Evolutionary conservation across 2,797 vertebrate species (phyloP).

Genomic region (Oreochromis mossambicus): DNA sequence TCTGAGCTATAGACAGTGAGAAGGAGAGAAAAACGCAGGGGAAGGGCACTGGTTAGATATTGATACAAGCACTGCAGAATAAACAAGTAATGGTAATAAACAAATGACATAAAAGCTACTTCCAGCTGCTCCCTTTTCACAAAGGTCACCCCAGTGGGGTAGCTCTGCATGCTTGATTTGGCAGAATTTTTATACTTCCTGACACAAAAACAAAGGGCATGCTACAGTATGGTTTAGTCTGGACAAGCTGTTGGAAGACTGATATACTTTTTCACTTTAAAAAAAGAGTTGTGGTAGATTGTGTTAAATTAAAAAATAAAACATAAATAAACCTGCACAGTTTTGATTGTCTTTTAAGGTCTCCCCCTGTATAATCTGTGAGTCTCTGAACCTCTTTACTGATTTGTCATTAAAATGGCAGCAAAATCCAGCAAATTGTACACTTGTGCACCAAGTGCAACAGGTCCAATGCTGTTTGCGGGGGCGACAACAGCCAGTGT

Average conservation of each 20-base stretch:
- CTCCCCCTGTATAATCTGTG: not conserved
- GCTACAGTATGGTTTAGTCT: not conserved
- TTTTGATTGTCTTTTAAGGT: not conserved
- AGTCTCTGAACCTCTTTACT: not conserved
- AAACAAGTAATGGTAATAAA: not conserved
- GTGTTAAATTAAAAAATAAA: not conserved
- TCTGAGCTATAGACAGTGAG: slow-evolving; percentile 81
- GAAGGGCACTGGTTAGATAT: slow-evolving; percentile 12
- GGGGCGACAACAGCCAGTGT: not conserved
- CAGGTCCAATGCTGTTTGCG: not conserved
- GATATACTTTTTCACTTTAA: not conserved
- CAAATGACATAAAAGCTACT: not conserved
- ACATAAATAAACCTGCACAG: not conserved
- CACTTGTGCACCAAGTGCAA: not conserved
- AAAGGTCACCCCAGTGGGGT: too few species aligned
- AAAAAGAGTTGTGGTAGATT: not conserved
- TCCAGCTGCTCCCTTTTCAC: too few species aligned
- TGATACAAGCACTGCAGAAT: not conserved
- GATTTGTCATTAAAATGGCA: not conserved
- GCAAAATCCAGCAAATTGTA: not conserved
- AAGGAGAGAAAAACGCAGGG: not conserved
- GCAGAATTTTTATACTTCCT: not conserved
- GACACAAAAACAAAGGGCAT: not conserved
- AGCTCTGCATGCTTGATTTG: not conserved
- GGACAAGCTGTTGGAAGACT: not conserved